Percentiles rank a stretch among this genome's conserved stretches.
Conservation (phyloP, 2,797 vertebrate genomes). For the Mormyrops attenuatus region DNA sequence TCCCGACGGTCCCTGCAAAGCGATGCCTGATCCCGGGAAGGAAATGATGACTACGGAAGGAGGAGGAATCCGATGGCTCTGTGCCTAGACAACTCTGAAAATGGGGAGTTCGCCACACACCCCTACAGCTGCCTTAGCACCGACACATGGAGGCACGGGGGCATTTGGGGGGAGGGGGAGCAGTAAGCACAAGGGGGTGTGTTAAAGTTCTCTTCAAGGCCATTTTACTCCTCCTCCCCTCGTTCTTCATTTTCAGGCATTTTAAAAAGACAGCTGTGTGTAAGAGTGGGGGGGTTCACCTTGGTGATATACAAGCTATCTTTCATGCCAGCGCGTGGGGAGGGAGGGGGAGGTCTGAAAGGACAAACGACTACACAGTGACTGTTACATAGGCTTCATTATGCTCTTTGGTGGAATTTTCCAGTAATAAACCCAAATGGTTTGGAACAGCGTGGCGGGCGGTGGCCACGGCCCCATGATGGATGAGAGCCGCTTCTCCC, state of each 20-base stretch:
- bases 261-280: slow-evolving; percentile 41
- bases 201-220: background rate
- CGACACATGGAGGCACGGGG: background rate
- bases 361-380: slow-evolving; percentile 40
- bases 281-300: slow-evolving; percentile 41
- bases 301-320: slow-evolving; percentile 57
- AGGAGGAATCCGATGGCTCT: background rate
- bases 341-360: slow-evolving; percentile 47
- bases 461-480: slow-evolving; percentile 64
- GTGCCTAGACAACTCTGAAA: background rate
- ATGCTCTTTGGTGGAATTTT: slow-evolving; percentile 58
- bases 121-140: background rate
- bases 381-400: slow-evolving; percentile 61
- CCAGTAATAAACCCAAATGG: slow-evolving; percentile 65
- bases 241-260: slow-evolving; percentile 39
- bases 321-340: slow-evolving; percentile 25
- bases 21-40: background rate
- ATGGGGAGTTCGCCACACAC: background rate
- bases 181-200: background rate
- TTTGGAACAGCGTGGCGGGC: slow-evolving; percentile 46
- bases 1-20: slow-evolving; percentile 38
- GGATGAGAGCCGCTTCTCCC: slow-evolving; percentile 59
- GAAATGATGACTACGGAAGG: background rate
- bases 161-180: background rate
- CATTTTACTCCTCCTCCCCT: slow-evolving; percentile 19